A percentile compares a stretch with the other conserved stretches of the same genome.
Evolutionary conservation across 2,113 vertebrate genomes (phyloP).

Genomic region (Myiozetetes cayanensis): DNA sequence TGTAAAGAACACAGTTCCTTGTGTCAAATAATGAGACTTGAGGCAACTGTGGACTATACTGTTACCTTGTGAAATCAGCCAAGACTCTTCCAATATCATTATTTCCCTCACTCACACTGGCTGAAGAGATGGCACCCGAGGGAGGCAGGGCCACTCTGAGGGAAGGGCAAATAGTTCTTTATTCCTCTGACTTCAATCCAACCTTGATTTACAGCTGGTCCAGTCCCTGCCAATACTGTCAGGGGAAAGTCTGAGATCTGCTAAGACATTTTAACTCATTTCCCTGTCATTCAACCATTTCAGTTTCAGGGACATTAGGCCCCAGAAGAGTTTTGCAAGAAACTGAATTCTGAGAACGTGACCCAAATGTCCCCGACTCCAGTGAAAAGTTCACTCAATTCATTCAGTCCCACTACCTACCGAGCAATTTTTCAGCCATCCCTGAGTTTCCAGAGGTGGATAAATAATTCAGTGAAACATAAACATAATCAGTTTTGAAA

Average conservation of each 20-base stretch:
- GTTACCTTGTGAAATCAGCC: background rate
- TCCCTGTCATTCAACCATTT: background rate
- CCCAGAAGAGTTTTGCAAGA: background rate
- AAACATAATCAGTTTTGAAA: background rate
- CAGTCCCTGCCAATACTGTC: background rate
- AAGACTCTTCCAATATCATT: background rate
- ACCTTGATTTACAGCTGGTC: background rate
- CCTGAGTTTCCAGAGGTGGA: background rate
- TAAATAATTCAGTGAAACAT: constrained; percentile 6
- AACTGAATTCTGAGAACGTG: background rate
- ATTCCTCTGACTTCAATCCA: background rate
- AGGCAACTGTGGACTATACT: background rate
- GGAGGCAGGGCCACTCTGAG: background rate
- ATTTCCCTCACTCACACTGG: background rate
- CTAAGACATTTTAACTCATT: background rate
- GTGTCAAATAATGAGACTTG: background rate
- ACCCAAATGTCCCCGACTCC: background rate
- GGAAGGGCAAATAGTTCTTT: background rate
- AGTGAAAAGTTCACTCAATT: background rate
- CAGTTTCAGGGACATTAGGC: background rate
- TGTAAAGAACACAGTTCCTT: background rate
- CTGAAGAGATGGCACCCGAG: background rate
- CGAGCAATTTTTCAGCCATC: background rate
- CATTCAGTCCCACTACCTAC: background rate
- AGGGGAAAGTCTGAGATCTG: background rate